Evolutionary conservation across 2,888 invertebrate species (phyloP), one percentile per base, ranked within the genome.

Genomic region (Lasioglossum zephyrum): DNA sequence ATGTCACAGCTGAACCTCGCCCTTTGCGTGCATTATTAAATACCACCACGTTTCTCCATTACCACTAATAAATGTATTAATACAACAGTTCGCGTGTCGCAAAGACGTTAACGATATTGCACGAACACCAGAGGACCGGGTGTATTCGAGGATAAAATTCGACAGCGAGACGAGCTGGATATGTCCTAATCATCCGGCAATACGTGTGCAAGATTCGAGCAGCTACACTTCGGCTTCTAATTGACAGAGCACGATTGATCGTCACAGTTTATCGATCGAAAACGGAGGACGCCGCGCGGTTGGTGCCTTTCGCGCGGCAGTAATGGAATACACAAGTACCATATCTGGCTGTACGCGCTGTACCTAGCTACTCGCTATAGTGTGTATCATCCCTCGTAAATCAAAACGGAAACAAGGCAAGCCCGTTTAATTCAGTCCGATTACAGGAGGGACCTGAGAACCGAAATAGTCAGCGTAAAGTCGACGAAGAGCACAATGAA

Each of bases 41-140:
- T 57, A n/a, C n/a, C 57, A 57, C 57, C n/a, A n/a, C n/a, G 57
- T 57, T 57, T 57, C 57, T 57, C 57, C 57, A 57, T 57, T 57
- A 57, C 9, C 57, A 4, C 57, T n/a, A 57, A 57, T 57, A 57
- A 57, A 57, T 57, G 57, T 57, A 57, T 57, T 57, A 57, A 57
- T 11, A 57, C n/a, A 57, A 57, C 57, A n/a, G 57, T 4, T 57
- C 57, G 57, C 57, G 57, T 57, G 57, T n/a, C n/a, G 57, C n/a
- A 11, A n/a, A 57, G 57, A n/a, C 57, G 57, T 57, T 57, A 57
- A n/a, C 57, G 57, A 11, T 9, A 57, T 57, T 4, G 57, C n/a
- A 57, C 53, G 53, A 53, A 53, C n/a, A 1, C 6, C 53, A n/a
- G 22, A 22, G 8, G 22, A 2, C 18, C 53, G 3, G n/a, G 3